Evolutionary conservation across 2,888 invertebrate genomes (phyloP), one percentile per base, ranked within the genome.

Genomic region (Aquatica leii): DNA sequence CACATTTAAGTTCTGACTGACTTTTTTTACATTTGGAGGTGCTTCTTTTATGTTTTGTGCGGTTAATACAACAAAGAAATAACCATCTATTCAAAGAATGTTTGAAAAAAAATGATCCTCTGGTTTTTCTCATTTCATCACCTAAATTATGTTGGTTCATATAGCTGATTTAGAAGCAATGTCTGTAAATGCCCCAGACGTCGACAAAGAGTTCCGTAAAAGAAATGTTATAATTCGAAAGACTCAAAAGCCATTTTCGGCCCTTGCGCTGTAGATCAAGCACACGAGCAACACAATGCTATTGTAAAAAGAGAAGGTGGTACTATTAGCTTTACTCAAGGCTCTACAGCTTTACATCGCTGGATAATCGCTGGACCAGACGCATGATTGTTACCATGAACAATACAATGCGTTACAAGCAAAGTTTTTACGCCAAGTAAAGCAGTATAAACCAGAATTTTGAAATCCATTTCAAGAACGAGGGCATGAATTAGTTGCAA

Each of bases 211-310:
- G 6, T 24, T 49, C 18, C 3, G 1, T 5, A 21, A 18, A 2
- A 24, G 50, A 8, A 50, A 50, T 9, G 14, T 48, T 20, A 18
- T 48, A 4, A 5, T 48, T 8, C 4, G 20, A 1, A 5, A 18
- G 8, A n/a, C n/a, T n/a, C n/a, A n/a, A n/a, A n/a, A n/a, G n/a
- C 20, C 48, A 20, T 50, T 50, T 31, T 21, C 34, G 3, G 12
- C 31, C 31, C 1, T 50, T 3, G 50, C n/a, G n/a, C 12, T 14
- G 8, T 50, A 12, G 50, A 50, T 31, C 50, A 50, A 12, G 50
- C 50, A 3, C 50, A 50, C 14, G 50, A 50, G 9, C 37, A 59
- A 3, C n/a, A 49, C 34, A 48, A 48, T 61, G 49, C 18, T 15
- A 21, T 46, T 9, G 31, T 40, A 59, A 20, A 34, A 52, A 24